phyloP scores from a whole-genome alignment of 2,797 vertebrate species.

The Helicolenus hilgendorfi region DNA sequence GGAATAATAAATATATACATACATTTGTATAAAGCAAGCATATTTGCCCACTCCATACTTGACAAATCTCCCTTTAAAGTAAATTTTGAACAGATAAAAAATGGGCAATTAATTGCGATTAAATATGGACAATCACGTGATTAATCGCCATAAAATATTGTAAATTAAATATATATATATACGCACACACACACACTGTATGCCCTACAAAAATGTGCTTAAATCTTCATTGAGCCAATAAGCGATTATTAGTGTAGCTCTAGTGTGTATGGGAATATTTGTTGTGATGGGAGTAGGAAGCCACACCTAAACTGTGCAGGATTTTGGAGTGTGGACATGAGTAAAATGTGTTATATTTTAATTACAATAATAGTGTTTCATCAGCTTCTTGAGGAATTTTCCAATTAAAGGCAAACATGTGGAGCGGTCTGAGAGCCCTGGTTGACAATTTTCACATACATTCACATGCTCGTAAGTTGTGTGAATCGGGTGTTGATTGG shows the following conservation, averaged over 20 bases:
- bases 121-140: no score
- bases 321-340: background rate
- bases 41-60: no score
- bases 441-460: background rate
- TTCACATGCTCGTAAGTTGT: background rate
- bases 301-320: background rate
- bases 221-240: background rate
- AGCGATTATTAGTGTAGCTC: background rate
- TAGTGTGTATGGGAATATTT: background rate
- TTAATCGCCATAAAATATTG: no score
- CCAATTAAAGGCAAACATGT: background rate
- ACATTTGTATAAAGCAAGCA: no score
- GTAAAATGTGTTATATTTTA: background rate
- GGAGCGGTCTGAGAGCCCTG: background rate
- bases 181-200: no score
- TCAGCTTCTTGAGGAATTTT: background rate
- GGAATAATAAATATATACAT: no score
- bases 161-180: no score
- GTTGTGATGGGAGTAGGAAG: background rate
- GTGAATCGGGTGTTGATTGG: background rate
- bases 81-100: no score
- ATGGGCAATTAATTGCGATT: no score
- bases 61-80: no score
- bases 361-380: background rate
- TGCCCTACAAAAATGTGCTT: background rate